These are phyloP conservation scores for Aphidoletes aphidimyza DNA, from an alignment of 2,888 invertebrate genomes.

Conservation along the genomic window DNA sequence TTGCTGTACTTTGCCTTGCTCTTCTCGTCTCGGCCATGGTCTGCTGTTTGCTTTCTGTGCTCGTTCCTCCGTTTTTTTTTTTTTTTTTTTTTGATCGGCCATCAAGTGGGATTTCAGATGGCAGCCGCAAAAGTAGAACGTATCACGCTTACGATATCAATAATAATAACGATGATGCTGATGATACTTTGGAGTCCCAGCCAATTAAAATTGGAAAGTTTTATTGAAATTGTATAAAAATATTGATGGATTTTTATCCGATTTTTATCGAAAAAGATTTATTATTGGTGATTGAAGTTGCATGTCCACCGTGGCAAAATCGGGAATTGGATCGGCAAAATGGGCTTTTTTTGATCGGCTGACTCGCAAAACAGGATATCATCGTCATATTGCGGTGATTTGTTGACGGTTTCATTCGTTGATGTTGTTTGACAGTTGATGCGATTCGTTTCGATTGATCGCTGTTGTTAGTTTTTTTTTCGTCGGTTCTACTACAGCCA, in stretches of 20 bases:
- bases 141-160: slow-evolving; percentile 8
- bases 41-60: too few relatives aligned
- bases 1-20: too few relatives aligned
- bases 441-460: neutral
- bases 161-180: slow-evolving; percentile 4
- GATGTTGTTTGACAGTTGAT: slow-evolving; percentile 47
- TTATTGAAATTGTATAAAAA: slow-evolving; percentile 54
- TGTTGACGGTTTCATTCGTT: slow-evolving; percentile 36
- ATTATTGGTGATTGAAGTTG: slow-evolving; percentile 5
- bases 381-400: slow-evolving; percentile 46
- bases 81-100: neutral
- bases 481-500: too few relatives aligned
- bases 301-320: too few relatives aligned
- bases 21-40: too few relatives aligned
- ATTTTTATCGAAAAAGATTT: slow-evolving; percentile 52
- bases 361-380: slow-evolving; percentile 41
- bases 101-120: slow-evolving; percentile 30
- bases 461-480: neutral
- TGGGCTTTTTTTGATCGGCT: neutral
- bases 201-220: slow-evolving; percentile 54
- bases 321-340: slow-evolving; percentile 33
- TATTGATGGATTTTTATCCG: slow-evolving; percentile 39
- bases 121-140: slow-evolving; percentile 6
- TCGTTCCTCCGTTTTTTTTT: too few relatives aligned
- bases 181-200: slow-evolving; percentile 12